phyloP scores from a whole-genome alignment of 2,888 invertebrate genomes.

The Phortica okadai region DNA sequence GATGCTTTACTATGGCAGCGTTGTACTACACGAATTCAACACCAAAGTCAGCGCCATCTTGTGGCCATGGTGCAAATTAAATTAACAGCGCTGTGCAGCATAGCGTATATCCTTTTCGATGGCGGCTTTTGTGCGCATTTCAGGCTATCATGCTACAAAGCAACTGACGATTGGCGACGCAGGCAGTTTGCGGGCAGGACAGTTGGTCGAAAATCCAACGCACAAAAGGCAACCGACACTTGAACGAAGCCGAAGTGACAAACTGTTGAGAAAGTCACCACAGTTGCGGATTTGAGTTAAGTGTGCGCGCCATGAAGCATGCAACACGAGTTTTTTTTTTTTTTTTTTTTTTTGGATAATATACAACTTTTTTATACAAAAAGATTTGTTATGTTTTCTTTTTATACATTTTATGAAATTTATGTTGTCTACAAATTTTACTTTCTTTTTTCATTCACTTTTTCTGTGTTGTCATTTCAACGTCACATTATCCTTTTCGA shows the following conservation, averaged over 20 bases:
- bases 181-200: no score
- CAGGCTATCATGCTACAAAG: conserved; percentile 7
- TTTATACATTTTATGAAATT: background rate
- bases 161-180: no score
- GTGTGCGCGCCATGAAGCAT: conserved; percentile 38
- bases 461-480: conserved; percentile 42
- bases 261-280: conserved; percentile 64
- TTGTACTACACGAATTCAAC: conserved; percentile 59
- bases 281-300: conserved; percentile 39
- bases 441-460: conserved; percentile 17
- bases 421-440: conserved; percentile 23
- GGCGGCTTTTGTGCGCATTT: conserved; percentile 9
- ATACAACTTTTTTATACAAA: conserved; percentile 25
- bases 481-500: conserved; percentile 50
- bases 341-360: conserved; percentile 22
- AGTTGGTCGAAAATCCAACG: no score
- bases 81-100: conserved; percentile 62
- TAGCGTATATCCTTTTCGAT: conserved; percentile 33
- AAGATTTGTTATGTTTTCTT: conserved; percentile 35
- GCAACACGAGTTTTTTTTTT: conserved; percentile 30
- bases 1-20: conserved; percentile 39
- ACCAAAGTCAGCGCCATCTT: conserved; percentile 70
- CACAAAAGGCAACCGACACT: conserved; percentile 43
- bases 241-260: conserved; percentile 32
- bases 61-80: conserved; percentile 71